phyloP scores from a whole-genome alignment of 1,140 invertebrate species.

The Dendrolimus punctatus region DNA sequence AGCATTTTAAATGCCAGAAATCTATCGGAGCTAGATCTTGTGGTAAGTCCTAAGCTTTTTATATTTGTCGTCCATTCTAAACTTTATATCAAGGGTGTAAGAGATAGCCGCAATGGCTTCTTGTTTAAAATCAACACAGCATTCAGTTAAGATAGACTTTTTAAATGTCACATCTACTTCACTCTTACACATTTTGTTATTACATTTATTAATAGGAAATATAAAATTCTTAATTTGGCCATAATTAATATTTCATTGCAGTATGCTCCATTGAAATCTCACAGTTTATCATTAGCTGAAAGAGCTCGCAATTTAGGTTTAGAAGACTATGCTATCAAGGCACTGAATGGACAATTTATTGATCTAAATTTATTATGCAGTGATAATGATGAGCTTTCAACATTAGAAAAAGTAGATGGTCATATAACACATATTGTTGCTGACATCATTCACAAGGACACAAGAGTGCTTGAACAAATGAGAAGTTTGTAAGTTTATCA shows the following conservation, averaged over 20 bases:
- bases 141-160: too few species aligned
- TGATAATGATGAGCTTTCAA: constrained; percentile 73
- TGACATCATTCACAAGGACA: constrained; percentile 85
- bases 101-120: too few species aligned
- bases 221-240: background rate
- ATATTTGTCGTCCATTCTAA: background rate
- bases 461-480: constrained; percentile 79
- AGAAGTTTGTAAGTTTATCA: constrained; percentile 73
- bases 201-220: constrained; percentile 1
- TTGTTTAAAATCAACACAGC: too few species aligned
- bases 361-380: constrained; percentile 60
- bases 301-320: constrained; percentile 83
- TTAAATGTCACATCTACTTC: background rate
- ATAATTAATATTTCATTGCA: constrained; percentile 49
- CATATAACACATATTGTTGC: constrained; percentile 86
- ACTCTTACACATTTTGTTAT: constrained; percentile 1
- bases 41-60: constrained; percentile 31
- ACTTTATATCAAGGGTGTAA: too few species aligned
- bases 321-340: constrained; percentile 74
- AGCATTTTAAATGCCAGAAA: constrained; percentile 54
- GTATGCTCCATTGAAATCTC: constrained; percentile 86
- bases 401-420: constrained; percentile 75
- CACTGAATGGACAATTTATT: constrained; percentile 73
- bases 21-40: constrained; percentile 52
- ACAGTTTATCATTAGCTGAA: constrained; percentile 82